Base-by-base conservation (phyloP, 2,888 invertebrate genomes). In the Cephalotes varians region DNA sequence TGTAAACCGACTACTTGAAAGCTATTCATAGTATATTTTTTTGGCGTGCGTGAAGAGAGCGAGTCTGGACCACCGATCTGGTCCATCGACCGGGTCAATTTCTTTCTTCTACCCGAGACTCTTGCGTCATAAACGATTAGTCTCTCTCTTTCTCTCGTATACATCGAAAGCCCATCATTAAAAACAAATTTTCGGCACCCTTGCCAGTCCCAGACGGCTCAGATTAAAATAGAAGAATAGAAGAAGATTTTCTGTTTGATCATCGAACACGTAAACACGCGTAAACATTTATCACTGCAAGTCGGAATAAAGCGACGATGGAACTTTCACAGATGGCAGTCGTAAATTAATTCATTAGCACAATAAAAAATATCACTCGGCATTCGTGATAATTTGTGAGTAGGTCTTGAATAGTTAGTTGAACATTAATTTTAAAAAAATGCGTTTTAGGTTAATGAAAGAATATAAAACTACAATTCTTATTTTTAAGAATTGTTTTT, bases 171-270 rank as follows among this genome's bases (percentile, higher is more conserved):
- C 15, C 28, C 40, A 73, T 49, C 34, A 76, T 64, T 77, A 77
- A 82, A 87, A 87, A 85, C 81, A 87, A 80, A 87, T 87, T 82
- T 87, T 87, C 81, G 44, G 28, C 79, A 69, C 80, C 73, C 69
- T 72, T 71, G 72, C 44, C 81, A 37, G 65, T 21, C 49, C 60
- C 74, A 64, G 82, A 34, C 51, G 56, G 47, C 80, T 25, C 34
- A 5, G 72, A 84, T 76, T 62, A 54, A 87, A 88, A 88, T 83
- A 88, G 83, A 87, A 64, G 76, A 73, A 80, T n/a, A n/a, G n/a
- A n/a, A n/a, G n/a, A n/a, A n/a, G n/a, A n/a, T 80, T 80, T 81
- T 83, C 83, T 80, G 82, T 84, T 64, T 31, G 82, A 72, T 74
- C 65, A 56, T 65, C 21, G 40, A 76, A 58, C 72, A 77, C 56